These are phyloP conservation scores for Amitus sp. DNA, from an alignment of 2,888 invertebrate species.

Conservation along the genomic window DNA sequence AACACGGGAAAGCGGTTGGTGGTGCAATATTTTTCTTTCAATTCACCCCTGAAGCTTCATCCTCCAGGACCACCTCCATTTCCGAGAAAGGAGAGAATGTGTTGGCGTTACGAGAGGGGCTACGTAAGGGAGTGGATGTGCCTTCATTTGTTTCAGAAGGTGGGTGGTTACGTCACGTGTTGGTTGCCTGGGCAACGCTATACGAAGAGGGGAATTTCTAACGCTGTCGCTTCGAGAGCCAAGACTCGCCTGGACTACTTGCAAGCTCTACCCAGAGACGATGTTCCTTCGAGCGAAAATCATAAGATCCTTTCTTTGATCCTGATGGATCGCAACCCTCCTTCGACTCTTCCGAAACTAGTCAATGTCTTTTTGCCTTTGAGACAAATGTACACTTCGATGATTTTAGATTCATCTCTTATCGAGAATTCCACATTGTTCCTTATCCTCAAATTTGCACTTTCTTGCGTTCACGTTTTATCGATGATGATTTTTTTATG, in stretches of 20 bases:
- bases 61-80: slow-evolving; percentile 23
- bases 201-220: slow-evolving; percentile 61
- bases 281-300: slow-evolving; percentile 47
- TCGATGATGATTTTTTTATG: too few relatives aligned
- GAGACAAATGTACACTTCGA: background rate
- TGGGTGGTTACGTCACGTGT: slow-evolving; percentile 63
- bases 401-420: background rate
- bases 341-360: slow-evolving; percentile 22
- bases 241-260: slow-evolving; percentile 46
- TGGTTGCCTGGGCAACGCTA: slow-evolving; percentile 64
- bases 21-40: slow-evolving; percentile 54
- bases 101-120: slow-evolving; percentile 32
- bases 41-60: slow-evolving; percentile 48
- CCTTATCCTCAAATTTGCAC: slow-evolving; percentile 11
- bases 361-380: slow-evolving; percentile 13
- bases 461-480: too few relatives aligned
- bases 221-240: slow-evolving; percentile 58
- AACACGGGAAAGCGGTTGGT: slow-evolving; percentile 34
- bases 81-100: slow-evolving; percentile 37
- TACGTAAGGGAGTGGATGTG: slow-evolving; percentile 53
- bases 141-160: slow-evolving; percentile 66
- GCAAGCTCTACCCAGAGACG: slow-evolving; percentile 40
- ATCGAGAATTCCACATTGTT: too few relatives aligned
- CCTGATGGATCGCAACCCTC: slow-evolving; percentile 38
- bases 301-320: slow-evolving; percentile 51